These are phyloP conservation scores for Cuculus canorus DNA, from an alignment of 2,797 vertebrate genomes.

Conservation along the genomic window DNA sequence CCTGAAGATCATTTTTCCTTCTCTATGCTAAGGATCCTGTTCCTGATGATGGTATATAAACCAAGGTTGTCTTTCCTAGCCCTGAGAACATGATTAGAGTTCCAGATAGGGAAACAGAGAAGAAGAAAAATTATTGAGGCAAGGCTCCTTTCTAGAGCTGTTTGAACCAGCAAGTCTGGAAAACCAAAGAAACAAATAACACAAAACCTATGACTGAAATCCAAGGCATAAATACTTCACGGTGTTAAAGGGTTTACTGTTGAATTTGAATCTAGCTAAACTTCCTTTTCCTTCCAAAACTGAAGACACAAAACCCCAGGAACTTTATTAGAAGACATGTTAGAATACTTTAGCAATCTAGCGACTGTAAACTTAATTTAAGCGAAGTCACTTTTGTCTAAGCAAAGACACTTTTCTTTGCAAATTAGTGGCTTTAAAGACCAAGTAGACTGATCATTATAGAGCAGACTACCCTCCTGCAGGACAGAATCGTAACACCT, in stretches of 20 bases:
- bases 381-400: neutral
- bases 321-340: neutral
- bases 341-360: accelerated
- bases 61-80: neutral
- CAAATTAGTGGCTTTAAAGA: neutral
- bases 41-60: neutral
- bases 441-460: neutral
- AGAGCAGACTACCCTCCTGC: neutral
- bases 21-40: neutral
- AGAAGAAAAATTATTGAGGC: neutral
- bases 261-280: neutral
- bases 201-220: neutral
- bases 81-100: neutral
- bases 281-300: neutral
- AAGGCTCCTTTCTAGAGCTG: neutral
- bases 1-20: neutral
- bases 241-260: neutral
- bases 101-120: neutral
- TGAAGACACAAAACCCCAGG: neutral
- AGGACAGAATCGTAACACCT: neutral
- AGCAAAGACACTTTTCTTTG: neutral
- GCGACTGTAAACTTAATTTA: neutral
- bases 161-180: neutral
- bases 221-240: neutral
- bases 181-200: neutral